Base-by-base conservation (phyloP, 2,113 vertebrate genomes). In the Carassius carassius region DNA sequence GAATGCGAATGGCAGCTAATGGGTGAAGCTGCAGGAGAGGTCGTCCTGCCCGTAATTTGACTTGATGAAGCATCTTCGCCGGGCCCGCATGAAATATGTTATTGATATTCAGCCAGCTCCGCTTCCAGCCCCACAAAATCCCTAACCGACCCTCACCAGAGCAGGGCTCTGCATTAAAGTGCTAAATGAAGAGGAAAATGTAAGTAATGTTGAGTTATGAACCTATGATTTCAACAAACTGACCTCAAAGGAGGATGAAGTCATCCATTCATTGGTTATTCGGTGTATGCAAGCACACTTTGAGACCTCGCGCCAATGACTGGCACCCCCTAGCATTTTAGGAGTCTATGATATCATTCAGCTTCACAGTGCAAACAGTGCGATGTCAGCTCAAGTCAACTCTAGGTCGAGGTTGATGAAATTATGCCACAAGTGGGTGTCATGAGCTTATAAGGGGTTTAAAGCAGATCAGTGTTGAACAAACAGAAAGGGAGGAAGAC, bases 181-280 rank as follows among this genome's bases (percentile, higher is more conserved):
- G 88, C 92, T 90, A 95, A 96, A 96, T 96, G 95, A 95, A 94
- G 94, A 94, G 94, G 94, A 96, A 96, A 96, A 97, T 96, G 95
- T 94, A 95, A 96, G 95, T 95, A 95, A 96, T 96, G 95, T 94
- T 94, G 94, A 95, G 95, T 96, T 96, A 96, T 94, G 95, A 95
- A 95, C 95, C 94, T 95, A 95, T 95, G 94, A 95, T 96, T 95
- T 95, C 94, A 93, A 95, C 94, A 93, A 92, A 90, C 94, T 92
- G 93, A 91, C 94, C 92, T 91, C 80, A 89, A 90, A 93, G 91
- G 89, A 47, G 72, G 87, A 85, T 85, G 51, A 16, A 37, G 58
- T 3, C 1, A 8, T 47, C 41, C 6, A 21, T 47, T 78, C 29
- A 1, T 32, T 21, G 1, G 29, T 21, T 82, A 41, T 56, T 56